Evolutionary conservation across 2,797 vertebrate species (phyloP).

Genomic region (Podargus strigoides): DNA sequence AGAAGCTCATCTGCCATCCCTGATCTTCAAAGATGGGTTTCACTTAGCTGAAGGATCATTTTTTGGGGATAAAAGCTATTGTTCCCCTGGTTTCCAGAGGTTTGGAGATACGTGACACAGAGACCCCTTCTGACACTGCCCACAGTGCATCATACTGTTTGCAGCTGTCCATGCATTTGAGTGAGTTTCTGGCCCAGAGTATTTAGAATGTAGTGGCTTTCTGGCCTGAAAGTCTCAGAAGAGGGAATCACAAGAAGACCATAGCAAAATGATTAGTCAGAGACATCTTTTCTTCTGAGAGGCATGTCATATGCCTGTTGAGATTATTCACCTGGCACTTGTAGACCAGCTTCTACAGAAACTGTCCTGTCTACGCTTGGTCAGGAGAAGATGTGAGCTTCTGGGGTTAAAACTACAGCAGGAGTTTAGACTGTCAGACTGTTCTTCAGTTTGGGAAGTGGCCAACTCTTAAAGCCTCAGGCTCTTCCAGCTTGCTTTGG

Average conservation of each 20-base stretch:
- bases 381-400: neutral
- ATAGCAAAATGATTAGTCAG: neutral
- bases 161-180: neutral
- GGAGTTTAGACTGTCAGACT: neutral
- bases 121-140: neutral
- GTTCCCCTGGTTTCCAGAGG: neutral
- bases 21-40: neutral
- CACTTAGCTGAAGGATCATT: neutral
- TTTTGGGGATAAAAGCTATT: neutral
- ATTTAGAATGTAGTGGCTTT: neutral
- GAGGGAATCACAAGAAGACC: neutral
- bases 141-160: neutral
- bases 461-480: neutral
- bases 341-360: neutral
- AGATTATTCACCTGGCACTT: neutral
- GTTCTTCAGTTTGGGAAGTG: neutral
- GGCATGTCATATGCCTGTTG: neutral
- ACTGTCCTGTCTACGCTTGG: neutral
- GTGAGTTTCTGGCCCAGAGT: neutral
- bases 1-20: neutral
- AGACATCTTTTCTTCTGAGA: neutral
- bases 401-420: neutral
- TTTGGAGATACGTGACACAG: neutral
- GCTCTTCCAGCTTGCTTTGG: neutral
- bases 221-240: neutral